These are phyloP conservation scores for Sclerurus mexicanus DNA, from an alignment of 2,113 vertebrate genomes.

Conservation along the genomic window DNA sequence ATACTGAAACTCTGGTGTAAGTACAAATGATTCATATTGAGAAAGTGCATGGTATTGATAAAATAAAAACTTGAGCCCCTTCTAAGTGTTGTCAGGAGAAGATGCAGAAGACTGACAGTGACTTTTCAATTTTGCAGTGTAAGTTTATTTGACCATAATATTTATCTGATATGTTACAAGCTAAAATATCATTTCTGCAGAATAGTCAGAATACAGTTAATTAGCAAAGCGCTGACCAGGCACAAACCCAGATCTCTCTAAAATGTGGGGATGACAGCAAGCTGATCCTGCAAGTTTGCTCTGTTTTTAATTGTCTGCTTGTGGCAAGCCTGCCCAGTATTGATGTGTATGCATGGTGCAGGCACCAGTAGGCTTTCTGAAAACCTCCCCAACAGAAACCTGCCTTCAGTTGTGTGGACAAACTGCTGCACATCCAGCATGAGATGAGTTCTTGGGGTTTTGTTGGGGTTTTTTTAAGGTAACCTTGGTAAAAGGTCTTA, in stretches of 20 bases:
- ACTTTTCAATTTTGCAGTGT: neutral
- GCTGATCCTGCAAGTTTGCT: slow-evolving; percentile 57
- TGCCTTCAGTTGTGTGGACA: neutral
- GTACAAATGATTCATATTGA: neutral
- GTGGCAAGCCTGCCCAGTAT: neutral
- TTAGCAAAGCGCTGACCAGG: slow-evolving; percentile 60
- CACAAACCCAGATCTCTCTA: slow-evolving; percentile 24
- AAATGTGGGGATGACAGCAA: slow-evolving; percentile 36
- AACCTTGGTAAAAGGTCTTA: slow-evolving; percentile 23
- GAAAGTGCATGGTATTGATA: neutral
- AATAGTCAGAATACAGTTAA: slow-evolving; percentile 57
- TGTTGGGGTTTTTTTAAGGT: neutral
- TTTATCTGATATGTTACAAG: slow-evolving; percentile 7
- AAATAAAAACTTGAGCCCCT: neutral
- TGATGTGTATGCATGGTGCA: neutral
- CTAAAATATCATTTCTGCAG: slow-evolving; percentile 55
- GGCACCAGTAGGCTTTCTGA: neutral
- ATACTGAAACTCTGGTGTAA: neutral
- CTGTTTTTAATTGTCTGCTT: slow-evolving; percentile 60
- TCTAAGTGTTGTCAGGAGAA: neutral
- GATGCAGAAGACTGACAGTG: neutral
- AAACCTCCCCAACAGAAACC: neutral
- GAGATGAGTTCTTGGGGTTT: neutral
- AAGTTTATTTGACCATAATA: slow-evolving; percentile 8
- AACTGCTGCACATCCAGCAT: neutral